Percentiles rank a stretch among this genome's conserved stretches.
phyloP scores from a whole-genome alignment of 1,140 invertebrate species.

The Trichoplusia ni region DNA sequence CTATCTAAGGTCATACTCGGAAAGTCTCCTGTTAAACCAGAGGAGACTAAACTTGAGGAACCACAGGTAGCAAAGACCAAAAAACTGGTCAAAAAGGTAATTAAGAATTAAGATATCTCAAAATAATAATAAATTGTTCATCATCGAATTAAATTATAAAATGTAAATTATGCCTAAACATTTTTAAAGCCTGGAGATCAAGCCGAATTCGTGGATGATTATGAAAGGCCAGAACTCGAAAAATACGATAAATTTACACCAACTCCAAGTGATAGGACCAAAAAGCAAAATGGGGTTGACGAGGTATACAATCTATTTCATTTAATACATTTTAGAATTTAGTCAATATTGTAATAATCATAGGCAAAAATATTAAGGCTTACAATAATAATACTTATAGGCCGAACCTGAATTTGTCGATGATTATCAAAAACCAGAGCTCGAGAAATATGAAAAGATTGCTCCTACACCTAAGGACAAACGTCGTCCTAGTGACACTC shows the following conservation, averaged over 20 bases:
- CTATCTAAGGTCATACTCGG: slow-evolving; percentile 74
- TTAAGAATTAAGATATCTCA: too few relatives aligned
- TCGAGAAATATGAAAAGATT: slow-evolving; percentile 79
- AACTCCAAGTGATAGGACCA: slow-evolving; percentile 60
- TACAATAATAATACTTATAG: slow-evolving; percentile 41
- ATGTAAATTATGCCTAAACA: slow-evolving; percentile 26
- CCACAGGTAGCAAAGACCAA: slow-evolving; percentile 65
- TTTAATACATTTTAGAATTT: slow-evolving; percentile 1
- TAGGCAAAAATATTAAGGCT: too few relatives aligned
- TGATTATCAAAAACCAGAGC: slow-evolving; percentile 69
- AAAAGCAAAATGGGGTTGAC: slow-evolving; percentile 60
- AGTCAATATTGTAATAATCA: too few relatives aligned
- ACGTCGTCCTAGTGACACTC: slow-evolving; percentile 65
- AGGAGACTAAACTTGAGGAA: slow-evolving; percentile 72
- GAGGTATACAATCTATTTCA: slow-evolving; percentile 42
- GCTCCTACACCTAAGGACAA: slow-evolving; percentile 74
- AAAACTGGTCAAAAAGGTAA: slow-evolving; percentile 69
- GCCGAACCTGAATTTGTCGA: slow-evolving; percentile 49
- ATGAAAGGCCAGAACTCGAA: slow-evolving; percentile 79
- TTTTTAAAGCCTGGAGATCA: slow-evolving; percentile 63
- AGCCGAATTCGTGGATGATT: slow-evolving; percentile 74
- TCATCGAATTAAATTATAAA: not conserved
- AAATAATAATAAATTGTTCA: slow-evolving; percentile 5
- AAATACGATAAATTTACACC: slow-evolving; percentile 74
- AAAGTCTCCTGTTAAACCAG: slow-evolving; percentile 75